Evolutionary conservation across 2,113 vertebrate species (phyloP).

Genomic region (Oxyruncus cristatus): DNA sequence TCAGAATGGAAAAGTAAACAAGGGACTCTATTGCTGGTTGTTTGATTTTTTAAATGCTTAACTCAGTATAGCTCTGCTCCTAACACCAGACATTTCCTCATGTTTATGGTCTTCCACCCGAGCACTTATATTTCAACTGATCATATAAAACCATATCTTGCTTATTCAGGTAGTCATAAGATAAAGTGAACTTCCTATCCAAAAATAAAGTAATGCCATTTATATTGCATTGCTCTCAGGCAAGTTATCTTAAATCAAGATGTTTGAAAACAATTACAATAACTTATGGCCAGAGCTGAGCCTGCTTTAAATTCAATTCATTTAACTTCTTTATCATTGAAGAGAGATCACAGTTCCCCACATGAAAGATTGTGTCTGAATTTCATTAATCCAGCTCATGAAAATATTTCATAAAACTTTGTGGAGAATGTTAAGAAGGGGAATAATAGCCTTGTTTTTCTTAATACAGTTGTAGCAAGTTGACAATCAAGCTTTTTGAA

Average conservation of each 20-base stretch:
- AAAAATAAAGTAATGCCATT: not conserved
- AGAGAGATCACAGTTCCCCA: not conserved
- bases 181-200: not conserved
- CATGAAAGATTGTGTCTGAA: not conserved
- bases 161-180: not conserved
- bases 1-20: not conserved
- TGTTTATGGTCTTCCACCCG: not conserved
- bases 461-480: not conserved
- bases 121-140: not conserved
- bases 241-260: not conserved
- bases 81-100: not conserved
- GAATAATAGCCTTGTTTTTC: not conserved
- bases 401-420: not conserved
- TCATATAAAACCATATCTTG: not conserved
- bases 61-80: not conserved
- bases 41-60: not conserved
- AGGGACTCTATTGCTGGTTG: not conserved
- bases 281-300: not conserved
- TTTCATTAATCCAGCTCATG: not conserved
- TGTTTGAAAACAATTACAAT: not conserved
- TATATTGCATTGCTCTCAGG: not conserved
- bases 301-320: not conserved
- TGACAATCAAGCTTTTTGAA: not conserved
- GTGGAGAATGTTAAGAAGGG: not conserved
- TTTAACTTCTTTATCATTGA: not conserved